phyloP scores from a whole-genome alignment of 53 echinoderm and acorn worm genomes.

The Astropecten irregularis region DNA sequence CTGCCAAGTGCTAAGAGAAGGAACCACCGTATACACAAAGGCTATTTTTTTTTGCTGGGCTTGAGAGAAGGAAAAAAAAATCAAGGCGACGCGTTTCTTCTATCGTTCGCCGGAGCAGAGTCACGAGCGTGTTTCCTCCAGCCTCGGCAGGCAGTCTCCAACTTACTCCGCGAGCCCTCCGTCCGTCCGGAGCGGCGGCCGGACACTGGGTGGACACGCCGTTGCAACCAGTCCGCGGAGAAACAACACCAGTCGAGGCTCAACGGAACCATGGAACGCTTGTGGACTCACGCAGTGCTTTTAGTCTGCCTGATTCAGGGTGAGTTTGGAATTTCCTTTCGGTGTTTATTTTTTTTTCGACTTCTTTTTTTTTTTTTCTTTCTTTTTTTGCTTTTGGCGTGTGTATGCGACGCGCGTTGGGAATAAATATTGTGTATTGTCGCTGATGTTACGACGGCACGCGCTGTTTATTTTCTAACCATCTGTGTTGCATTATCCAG shows the following conservation, averaged over 20 bases:
- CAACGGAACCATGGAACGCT: conserved; percentile 34
- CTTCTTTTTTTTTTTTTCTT: neutral
- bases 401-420: neutral
- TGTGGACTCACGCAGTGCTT: conserved; percentile 19
- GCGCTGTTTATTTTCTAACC: neutral
- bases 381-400: conserved; percentile 1
- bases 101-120: too few relatives aligned
- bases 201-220: neutral
- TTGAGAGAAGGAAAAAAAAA: too few relatives aligned
- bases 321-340: too few relatives aligned
- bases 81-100: too few relatives aligned
- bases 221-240: neutral
- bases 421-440: neutral
- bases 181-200: too few relatives aligned
- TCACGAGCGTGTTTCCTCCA: too few relatives aligned
- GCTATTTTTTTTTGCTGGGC: too few relatives aligned
- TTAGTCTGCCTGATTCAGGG: conserved; percentile 34
- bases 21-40: too few relatives aligned
- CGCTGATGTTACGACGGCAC: neutral
- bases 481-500: neutral
- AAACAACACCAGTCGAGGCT: neutral
- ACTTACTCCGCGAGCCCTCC: too few relatives aligned
- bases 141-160: too few relatives aligned
- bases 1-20: too few relatives aligned
- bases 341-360: neutral